These are phyloP conservation scores for Eidolon dupreanum DNA, from an alignment of 2,797 vertebrate species.

Conservation along the genomic window DNA sequence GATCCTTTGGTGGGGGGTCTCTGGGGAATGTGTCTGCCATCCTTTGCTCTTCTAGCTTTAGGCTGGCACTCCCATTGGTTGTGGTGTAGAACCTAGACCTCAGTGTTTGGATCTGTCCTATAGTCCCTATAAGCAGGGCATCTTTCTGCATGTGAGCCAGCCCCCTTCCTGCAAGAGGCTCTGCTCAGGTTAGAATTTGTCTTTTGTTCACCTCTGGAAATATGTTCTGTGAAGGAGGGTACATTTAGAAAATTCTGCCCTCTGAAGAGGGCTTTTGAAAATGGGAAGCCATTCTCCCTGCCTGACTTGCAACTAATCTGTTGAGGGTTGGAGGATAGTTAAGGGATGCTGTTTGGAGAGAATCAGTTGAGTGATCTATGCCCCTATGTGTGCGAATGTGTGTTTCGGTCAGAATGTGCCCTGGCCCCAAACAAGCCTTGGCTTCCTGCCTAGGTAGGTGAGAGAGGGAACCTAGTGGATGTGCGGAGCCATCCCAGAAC, in stretches of 20 bases:
- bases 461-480: not conserved
- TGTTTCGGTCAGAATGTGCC: not conserved
- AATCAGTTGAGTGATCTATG: not conserved
- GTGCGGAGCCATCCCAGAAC: not conserved
- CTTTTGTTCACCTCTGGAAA: not conserved
- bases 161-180: not conserved
- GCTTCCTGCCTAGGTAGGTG: not conserved
- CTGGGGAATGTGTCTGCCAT: not conserved
- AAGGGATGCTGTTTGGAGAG: not conserved
- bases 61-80: not conserved
- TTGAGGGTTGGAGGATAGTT: not conserved
- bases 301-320: not conserved
- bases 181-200: not conserved
- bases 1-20: not conserved
- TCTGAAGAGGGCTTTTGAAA: slow-evolving; percentile 46
- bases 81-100: not conserved
- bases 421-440: not conserved
- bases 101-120: not conserved
- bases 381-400: not conserved
- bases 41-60: not conserved
- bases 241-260: not conserved
- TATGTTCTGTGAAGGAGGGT: not conserved
- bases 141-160: slow-evolving; percentile 25
- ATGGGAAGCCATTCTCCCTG: not conserved
- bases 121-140: not conserved